Evolutionary conservation across 1,140 invertebrate species (phyloP).

Genomic region (Aethina tumida): DNA sequence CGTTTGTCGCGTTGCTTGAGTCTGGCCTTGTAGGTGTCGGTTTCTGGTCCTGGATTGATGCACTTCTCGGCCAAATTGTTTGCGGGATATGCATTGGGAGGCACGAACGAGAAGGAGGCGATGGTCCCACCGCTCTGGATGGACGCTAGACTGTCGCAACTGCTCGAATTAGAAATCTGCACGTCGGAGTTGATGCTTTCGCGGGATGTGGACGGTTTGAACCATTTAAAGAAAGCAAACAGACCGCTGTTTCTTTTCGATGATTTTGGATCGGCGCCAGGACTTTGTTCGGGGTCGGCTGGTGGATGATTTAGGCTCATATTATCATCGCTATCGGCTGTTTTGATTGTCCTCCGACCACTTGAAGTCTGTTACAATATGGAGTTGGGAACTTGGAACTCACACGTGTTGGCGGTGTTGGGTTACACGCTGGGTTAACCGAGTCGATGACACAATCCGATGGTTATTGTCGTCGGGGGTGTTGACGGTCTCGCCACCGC

Average conservation of each 20-base stretch:
- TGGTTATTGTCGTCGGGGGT: slow-evolving; percentile 1
- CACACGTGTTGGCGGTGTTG: slow-evolving; percentile 1
- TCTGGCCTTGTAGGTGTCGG: slow-evolving; percentile 49
- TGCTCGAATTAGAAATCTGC: slow-evolving; percentile 26
- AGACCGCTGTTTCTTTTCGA: slow-evolving; percentile 36
- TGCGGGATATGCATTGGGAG: slow-evolving; percentile 42
- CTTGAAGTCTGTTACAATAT: no score
- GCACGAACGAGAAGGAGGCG: slow-evolving; percentile 58
- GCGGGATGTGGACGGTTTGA: slow-evolving; percentile 30
- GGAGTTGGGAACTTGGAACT: no score
- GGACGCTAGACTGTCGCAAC: slow-evolving; percentile 46
- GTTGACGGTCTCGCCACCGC: background rate
- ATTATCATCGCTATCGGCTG: slow-evolving; percentile 12
- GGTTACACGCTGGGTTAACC: slow-evolving; percentile 5
- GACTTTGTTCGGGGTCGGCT: slow-evolving; percentile 26
- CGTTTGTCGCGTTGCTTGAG: slow-evolving; percentile 47
- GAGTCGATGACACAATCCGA: slow-evolving; percentile 7
- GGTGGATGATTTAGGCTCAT: slow-evolving; percentile 25
- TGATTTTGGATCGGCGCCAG: slow-evolving; percentile 32
- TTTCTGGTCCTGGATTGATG: slow-evolving; percentile 41
- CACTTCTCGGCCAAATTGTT: slow-evolving; percentile 32
- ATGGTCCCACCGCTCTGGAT: slow-evolving; percentile 58
- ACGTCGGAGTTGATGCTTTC: slow-evolving; percentile 25
- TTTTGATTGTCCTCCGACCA: no score
- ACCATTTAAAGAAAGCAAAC: slow-evolving; percentile 43